Base-by-base conservation (phyloP, 1,140 invertebrate species). In the Apis cerana region DNA sequence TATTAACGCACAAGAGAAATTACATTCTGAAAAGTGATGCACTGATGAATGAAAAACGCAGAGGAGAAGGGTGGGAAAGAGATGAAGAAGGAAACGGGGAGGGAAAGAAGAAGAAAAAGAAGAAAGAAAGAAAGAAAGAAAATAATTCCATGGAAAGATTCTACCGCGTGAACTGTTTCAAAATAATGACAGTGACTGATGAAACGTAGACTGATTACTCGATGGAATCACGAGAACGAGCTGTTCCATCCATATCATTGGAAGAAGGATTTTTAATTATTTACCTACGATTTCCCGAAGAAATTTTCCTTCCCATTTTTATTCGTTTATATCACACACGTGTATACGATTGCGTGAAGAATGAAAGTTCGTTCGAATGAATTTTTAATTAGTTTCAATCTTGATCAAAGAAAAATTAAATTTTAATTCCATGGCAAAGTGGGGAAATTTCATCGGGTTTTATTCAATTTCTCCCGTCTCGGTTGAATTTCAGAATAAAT, bases 401-500 rank as follows among this genome's bases (percentile, higher is more conserved):
- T 70, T 19, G 33, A 54, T 70, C 13, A 13, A 52, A 54, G 27
- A 50, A 15, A 27, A 27, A 70, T 70, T 70, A 50, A 54, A 70
- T 70, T 52, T 52, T 23, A 52, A 54, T 54, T 70, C 48, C 11
- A 23, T 7, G 27, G 11, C 48, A 27, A 71, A 43, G 7, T 19
- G 23, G 33, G 52, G 33, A 71, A 23, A 61, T 23, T 61, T 12
- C 43, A 17, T 2, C 9, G 56, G 23, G 13, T 61, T 33, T 75
- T 23, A 48, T 48, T 48, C 33, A n/a, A n/a, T 62, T 23, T 19
- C 56, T 5, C 33, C 5, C 33, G 33, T 7, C 33, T 43, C 15
- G 17, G 50, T 75, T 21, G 56, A 61, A 61, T 75, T 48, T 75
- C n/a, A 75, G 23, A 33, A 71, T 71, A 56, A 71, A 71, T n/a